Base-by-base conservation (phyloP, 1,140 invertebrate genomes). In the Steinernema khuongi region DNA sequence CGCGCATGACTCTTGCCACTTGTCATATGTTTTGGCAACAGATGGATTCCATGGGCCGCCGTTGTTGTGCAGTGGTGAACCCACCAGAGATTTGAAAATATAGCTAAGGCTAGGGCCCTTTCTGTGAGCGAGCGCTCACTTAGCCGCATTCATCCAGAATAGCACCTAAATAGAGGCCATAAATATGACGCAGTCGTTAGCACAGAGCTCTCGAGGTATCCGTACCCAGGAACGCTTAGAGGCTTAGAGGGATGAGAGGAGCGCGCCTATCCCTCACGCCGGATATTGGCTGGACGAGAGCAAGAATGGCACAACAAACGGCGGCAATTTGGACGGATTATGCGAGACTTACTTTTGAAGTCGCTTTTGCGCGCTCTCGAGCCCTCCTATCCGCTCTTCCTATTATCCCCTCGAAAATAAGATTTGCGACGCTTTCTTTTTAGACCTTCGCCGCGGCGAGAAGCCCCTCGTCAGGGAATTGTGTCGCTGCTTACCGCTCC, bases 401-500 rank as follows among this genome's bases (percentile, higher is more conserved):
- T 60, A 60, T 60, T 60, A 60, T 60, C 50, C 50, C 4, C 50
- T 60, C 50, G 50, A 60, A 60, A 60, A 60, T 60, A 60, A 60
- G 50, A 60, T 60, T 60, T 60, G 50, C 50, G 50, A 60, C 50
- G 50, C 50, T 60, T 60, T 60, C 50, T 60, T 60, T n/a, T 60
- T 60, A 60, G 50, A 60, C 50, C 50, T 60, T 60, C 26, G 50
- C 50, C 22, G 14, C 50, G 11, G 14, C 50, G 50, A 60, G 26
- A 60, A 60, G 7, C 50, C 4, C 11, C 7, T 14, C 50, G 11
- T 14, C 14, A 14, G 50, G 50, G 26, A 26, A 11, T 11, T 26
- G 14, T 14, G 50, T 60, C 19, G 50, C 50, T 14, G 50, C 50
- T 11, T 60, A 60, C 50, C 11, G 50, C 14, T 60, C 50, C 7